A percentile compares a stretch with the other conserved stretches of the same genome.
phyloP scores from a whole-genome alignment of 2,113 vertebrate genomes.

The Nesoenas mayeri region DNA sequence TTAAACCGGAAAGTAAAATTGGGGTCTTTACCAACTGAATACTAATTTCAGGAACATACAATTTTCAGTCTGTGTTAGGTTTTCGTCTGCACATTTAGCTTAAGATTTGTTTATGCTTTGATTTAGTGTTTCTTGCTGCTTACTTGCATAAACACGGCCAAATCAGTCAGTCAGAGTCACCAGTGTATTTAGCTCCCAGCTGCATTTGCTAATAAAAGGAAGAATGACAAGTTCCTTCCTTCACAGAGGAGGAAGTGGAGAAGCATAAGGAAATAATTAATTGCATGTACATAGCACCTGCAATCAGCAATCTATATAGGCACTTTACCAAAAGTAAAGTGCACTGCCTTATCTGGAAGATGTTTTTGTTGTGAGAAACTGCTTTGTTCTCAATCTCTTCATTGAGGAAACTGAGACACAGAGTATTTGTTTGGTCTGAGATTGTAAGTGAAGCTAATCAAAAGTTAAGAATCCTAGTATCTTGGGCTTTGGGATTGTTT shows the following conservation, averaged over 20 bases:
- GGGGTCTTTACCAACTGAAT: slow-evolving; percentile 8
- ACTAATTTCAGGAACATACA: not conserved
- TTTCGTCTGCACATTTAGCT: slow-evolving; percentile 22
- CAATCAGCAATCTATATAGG: not conserved
- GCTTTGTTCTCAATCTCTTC: not conserved
- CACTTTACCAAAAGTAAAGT: not conserved
- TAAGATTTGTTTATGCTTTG: slow-evolving; percentile 35
- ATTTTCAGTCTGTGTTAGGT: not conserved
- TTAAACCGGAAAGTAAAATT: slow-evolving; percentile 38
- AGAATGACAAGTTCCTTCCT: slow-evolving; percentile 14
- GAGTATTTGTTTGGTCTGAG: not conserved
- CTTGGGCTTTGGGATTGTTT: not conserved
- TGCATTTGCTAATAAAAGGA: slow-evolving; percentile 33
- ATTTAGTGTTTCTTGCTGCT: slow-evolving; percentile 45
- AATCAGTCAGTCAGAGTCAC: slow-evolving; percentile 39
- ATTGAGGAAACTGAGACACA: not conserved
- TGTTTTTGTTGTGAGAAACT: not conserved
- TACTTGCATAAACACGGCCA: slow-evolving; percentile 30
- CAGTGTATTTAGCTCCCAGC: not conserved
- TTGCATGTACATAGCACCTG: not conserved
- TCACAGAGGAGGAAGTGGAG: not conserved
- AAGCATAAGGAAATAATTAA: slow-evolving; percentile 8
- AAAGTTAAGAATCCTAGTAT: not conserved
- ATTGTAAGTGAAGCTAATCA: not conserved
- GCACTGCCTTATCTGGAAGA: not conserved